Evolutionary conservation across 2,888 invertebrate species (phyloP), one percentile per base, ranked within the genome.

Genomic region (Rutpela maculata): DNA sequence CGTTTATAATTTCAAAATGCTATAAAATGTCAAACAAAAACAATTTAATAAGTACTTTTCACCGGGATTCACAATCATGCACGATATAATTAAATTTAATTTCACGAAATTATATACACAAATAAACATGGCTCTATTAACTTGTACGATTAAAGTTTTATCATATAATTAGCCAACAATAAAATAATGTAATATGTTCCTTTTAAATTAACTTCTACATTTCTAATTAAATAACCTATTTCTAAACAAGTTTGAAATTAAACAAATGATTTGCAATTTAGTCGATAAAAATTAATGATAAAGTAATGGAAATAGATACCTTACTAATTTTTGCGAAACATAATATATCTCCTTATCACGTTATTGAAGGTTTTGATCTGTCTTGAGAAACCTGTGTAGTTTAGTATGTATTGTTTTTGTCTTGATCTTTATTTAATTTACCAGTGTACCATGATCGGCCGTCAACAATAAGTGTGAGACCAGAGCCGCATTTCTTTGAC

Each of bases 41-140:
- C 70, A 71, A 71, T 71, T 43, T 71, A 71, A 71, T 71, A 60
- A 71, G 12, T 38, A 19, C 59, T 71, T 59, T 59, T 60, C 60
- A 19, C 18, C 50, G 43, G 57, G 57, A 62, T 38, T 35, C 38
- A 31, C 66, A 43, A 66, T 55, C 19, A 56, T 56, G 57, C 55
- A 15, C 56, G 38, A 11, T 57, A 17, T 71, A 62, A 71, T 71
- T 62, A 62, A 57, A 62, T 71, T 60, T 71, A 38, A 55, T 56
- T 56, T 73, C 55, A 50, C 43, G 65, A 73, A 65, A 73, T 60
- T 19, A 17, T 59, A 12, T 57, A 50, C 18, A 22, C 55, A 18
- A 50, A 26, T 67, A 67, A 60, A 60, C 10, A 60, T 22, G 5
- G 17, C 15, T n/a, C 43, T 71, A 71, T 62, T 71, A 59, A 57